phyloP scores from a whole-genome alignment of 2,888 invertebrate species.

The Malthinus flaveolus region DNA sequence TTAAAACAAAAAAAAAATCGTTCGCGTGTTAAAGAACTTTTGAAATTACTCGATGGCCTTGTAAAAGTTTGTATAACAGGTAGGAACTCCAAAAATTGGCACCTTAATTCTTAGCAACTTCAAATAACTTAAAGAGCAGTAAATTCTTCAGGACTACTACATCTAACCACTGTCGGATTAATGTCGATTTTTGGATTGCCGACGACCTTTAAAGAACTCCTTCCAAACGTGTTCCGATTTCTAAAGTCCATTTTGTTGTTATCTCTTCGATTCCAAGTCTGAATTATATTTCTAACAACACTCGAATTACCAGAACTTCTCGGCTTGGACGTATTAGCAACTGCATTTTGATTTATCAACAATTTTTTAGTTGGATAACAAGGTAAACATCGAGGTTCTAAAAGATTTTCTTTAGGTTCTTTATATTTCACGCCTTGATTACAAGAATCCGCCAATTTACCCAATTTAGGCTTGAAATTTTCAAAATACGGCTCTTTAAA shows the following conservation, averaged over 20 bases:
- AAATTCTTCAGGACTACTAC: constrained; percentile 40
- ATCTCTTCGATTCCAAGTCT: constrained; percentile 50
- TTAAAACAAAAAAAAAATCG: too few relatives aligned
- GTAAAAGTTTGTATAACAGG: too few relatives aligned
- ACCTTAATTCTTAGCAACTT: too few relatives aligned
- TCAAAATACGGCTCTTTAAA: constrained; percentile 32
- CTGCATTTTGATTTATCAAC: neutral
- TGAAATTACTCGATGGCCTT: too few relatives aligned
- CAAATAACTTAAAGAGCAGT: constrained; percentile 37
- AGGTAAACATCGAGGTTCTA: neutral
- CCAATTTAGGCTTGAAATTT: constrained; percentile 11
- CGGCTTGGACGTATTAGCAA: neutral
- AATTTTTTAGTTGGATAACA: neutral
- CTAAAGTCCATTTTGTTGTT: constrained; percentile 41
- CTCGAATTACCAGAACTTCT: constrained; percentile 27
- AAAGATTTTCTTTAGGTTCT: constrained; percentile 3
- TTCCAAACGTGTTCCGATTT: constrained; percentile 44
- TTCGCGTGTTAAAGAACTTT: too few relatives aligned
- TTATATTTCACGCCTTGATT: neutral
- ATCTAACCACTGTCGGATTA: constrained; percentile 26
- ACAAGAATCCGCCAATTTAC: neutral
- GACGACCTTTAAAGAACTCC: constrained; percentile 49
- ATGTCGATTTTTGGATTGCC: constrained; percentile 43
- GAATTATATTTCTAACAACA: constrained; percentile 51
- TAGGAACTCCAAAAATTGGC: too few relatives aligned